phyloP scores from a whole-genome alignment of 2,888 invertebrate species.

The Caenorhabditis virilis region DNA sequence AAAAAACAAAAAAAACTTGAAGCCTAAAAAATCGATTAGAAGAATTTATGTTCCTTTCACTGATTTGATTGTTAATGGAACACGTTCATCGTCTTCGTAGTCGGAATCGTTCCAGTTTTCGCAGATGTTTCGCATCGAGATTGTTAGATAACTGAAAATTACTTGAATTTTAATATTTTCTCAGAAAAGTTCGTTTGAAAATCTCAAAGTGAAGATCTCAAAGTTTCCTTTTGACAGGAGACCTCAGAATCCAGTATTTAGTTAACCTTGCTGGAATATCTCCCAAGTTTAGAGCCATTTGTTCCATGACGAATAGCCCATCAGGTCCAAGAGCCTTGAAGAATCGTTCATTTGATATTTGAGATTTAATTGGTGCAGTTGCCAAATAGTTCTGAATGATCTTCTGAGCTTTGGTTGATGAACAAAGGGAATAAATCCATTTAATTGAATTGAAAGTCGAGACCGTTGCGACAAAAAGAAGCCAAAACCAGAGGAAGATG shows the following conservation, averaged over 20 bases:
- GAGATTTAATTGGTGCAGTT: constrained; percentile 27
- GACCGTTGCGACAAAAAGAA: constrained; percentile 61
- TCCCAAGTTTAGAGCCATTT: constrained; percentile 64
- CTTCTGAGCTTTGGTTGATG: constrained; percentile 28
- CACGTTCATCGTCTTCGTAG: constrained; percentile 30
- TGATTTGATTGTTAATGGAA: constrained; percentile 26
- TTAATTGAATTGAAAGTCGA: constrained; percentile 56
- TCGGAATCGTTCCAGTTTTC: constrained; percentile 36
- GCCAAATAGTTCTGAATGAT: constrained; percentile 34
- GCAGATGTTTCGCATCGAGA: constrained; percentile 60
- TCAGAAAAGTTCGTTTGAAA: neutral
- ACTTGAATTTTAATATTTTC: no score
- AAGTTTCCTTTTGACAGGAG: no score
- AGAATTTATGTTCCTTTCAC: constrained; percentile 7
- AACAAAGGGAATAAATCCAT: constrained; percentile 55
- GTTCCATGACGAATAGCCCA: constrained; percentile 64
- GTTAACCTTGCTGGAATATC: constrained; percentile 64
- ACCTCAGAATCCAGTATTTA: neutral
- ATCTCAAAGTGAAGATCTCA: neutral
- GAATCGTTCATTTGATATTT: constrained; percentile 33
- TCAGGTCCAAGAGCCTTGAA: constrained; percentile 56
- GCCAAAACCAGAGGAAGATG: constrained; percentile 68
- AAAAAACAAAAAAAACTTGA: constrained; percentile 2
- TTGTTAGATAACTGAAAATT: constrained; percentile 61
- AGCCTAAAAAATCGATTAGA: constrained; percentile 1